Base-by-base conservation (phyloP, 2,888 invertebrate species). In the Belgica antarctica region DNA sequence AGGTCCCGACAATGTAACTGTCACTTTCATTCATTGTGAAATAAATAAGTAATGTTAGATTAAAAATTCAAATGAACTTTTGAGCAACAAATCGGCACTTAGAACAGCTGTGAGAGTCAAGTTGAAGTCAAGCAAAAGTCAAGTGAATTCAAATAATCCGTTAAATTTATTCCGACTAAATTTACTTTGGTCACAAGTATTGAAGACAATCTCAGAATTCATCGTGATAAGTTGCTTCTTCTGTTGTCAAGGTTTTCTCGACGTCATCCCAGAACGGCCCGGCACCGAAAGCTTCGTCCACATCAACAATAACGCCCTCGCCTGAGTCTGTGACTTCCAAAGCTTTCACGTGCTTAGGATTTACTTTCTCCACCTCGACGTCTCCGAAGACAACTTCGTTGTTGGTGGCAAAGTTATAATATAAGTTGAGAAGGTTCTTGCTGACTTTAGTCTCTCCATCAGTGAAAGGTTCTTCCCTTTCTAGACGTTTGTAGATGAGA, bases 401-500 rank as follows among this genome's bases (percentile, higher is more conserved):
- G 10, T 24, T 22, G 10, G 10, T 81, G n/a, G 85, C 84, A 73
- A 82, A 87, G 47, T 81, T 81, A 73, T 81, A 79, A 74, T 85
- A 77, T 77, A 87, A 80, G 71, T 86, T 82, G 1, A 85, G 73
- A 68, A 87, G 78, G 0, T 78, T 73, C 10, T 83, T 77, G 1
- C 78, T 78, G 82, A 87, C 85, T 65, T 80, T 77, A n/a, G 74
- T 73, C 73, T 87, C 87, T 1, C 81, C 77, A 1, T 78, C 73
- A 0, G 78, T 77, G 17, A 76, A 76, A 2, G 77, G 75, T 1
- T 15, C 1, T 7, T 79, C 76, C 72, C 81, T 75, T 15, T 78
- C 72, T 46, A 72, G 74, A 7, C 76, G 77, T 19, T 81, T 81
- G 73, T 85, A 79, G n/a, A 87, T 76, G 52, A 82, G 81, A 15